phyloP scores from a whole-genome alignment of 2,888 invertebrate species.

The Xanthorhoe designata region DNA sequence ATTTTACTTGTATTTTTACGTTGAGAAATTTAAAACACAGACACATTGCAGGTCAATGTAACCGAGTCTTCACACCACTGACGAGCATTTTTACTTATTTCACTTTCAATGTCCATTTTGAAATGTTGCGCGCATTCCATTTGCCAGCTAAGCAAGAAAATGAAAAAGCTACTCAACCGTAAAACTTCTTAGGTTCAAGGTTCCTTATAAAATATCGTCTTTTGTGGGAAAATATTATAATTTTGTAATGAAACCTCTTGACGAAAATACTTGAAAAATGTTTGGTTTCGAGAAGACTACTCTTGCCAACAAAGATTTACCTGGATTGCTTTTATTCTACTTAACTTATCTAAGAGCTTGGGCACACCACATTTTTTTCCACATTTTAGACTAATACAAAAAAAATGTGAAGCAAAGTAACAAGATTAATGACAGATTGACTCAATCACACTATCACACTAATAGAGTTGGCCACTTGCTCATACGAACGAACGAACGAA shows the following conservation, averaged over 20 bases:
- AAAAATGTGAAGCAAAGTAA: too few species aligned
- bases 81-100: conserved; percentile 20
- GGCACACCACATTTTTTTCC: too few species aligned
- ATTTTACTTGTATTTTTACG: not conserved
- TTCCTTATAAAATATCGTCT: conserved; percentile 33
- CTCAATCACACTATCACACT: too few species aligned
- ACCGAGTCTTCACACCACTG: conserved; percentile 19
- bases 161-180: conserved; percentile 61
- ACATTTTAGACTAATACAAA: too few species aligned
- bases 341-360: not conserved
- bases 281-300: conserved; percentile 23
- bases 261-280: conserved; percentile 35
- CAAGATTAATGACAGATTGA: too few species aligned
- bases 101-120: conserved; percentile 58
- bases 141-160: conserved; percentile 61
- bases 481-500: too few species aligned
- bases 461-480: too few species aligned
- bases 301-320: conserved; percentile 25
- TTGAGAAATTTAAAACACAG: not conserved
- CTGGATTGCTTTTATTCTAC: conserved; percentile 17
- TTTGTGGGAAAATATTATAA: conserved; percentile 35
- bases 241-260: conserved; percentile 39
- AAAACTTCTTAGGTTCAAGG: conserved; percentile 45
- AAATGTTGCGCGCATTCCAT: conserved; percentile 66
- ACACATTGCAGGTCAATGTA: conserved; percentile 2